phyloP scores from a whole-genome alignment of 2,888 invertebrate genomes.

The Mamestra brassicae region DNA sequence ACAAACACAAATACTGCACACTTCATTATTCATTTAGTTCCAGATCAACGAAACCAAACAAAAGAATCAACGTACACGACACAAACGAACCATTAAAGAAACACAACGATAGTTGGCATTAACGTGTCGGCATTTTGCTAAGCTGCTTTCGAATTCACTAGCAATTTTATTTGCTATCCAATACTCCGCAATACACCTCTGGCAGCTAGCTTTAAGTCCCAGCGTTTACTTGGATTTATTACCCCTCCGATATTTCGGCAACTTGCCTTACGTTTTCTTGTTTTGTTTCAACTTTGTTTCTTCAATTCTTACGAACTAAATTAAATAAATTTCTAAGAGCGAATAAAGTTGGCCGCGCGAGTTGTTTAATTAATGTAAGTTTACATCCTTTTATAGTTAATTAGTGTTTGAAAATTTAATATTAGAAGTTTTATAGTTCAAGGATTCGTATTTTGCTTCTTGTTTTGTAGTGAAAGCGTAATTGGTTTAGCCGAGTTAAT shows the following conservation, averaged over 20 bases:
- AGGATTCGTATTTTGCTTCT: slow-evolving; percentile 22
- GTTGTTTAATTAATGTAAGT: slow-evolving; percentile 60
- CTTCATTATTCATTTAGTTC: slow-evolving; percentile 41
- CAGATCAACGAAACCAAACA: slow-evolving; percentile 35
- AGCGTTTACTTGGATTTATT: slow-evolving; percentile 68
- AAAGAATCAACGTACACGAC: slow-evolving; percentile 35
- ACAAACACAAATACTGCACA: slow-evolving; percentile 18
- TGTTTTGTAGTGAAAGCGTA: slow-evolving; percentile 24
- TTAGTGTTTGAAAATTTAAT: slow-evolving; percentile 49
- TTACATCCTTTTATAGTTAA: slow-evolving; percentile 53
- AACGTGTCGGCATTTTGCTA: slow-evolving; percentile 58
- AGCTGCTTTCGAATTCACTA: slow-evolving; percentile 50
- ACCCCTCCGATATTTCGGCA: slow-evolving; percentile 64
- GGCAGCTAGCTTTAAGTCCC: slow-evolving; percentile 57
- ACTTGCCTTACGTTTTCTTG: slow-evolving; percentile 50
- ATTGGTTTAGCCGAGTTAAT: slow-evolving; percentile 12
- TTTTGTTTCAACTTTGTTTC: slow-evolving; percentile 58
- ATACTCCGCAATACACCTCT: slow-evolving; percentile 57
- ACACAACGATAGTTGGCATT: slow-evolving; percentile 54
- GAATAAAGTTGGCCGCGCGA: slow-evolving; percentile 39
- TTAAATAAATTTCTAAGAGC: slow-evolving; percentile 59
- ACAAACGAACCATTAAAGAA: slow-evolving; percentile 45
- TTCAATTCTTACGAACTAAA: slow-evolving; percentile 53
- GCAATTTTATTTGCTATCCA: slow-evolving; percentile 57
- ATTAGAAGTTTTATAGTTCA: slow-evolving; percentile 53